Conservation (phyloP, 1,140 invertebrate genomes). For the Drosophila nikananu region DNA sequence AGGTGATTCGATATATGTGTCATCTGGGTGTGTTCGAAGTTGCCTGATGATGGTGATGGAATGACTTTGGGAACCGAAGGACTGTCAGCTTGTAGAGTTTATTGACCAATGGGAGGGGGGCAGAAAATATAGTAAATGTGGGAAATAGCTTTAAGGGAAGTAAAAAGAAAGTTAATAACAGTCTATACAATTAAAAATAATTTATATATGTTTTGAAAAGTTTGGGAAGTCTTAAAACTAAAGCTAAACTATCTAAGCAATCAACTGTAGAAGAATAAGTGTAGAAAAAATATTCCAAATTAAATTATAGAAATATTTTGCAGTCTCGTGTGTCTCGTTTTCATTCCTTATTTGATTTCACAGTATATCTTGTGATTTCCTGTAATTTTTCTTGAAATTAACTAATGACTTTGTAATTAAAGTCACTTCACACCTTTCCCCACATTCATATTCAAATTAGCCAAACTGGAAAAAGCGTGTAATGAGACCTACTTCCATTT, state of each 20-base stretch:
- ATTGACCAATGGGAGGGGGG: neutral
- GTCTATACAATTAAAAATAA: no score
- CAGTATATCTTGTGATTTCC: neutral
- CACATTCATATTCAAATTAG: slow-evolving; percentile 22
- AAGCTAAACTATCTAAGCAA: neutral
- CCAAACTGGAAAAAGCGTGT: neutral
- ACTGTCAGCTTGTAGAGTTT: neutral
- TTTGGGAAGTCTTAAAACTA: neutral
- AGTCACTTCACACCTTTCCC: neutral
- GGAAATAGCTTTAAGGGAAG: no score
- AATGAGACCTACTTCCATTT: slow-evolving; percentile 25
- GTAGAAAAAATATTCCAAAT: neutral
- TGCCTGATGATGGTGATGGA: slow-evolving; percentile 33
- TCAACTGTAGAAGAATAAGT: no score
- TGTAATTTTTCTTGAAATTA: neutral
- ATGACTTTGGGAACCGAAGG: slow-evolving; percentile 16
- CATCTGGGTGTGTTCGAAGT: slow-evolving; percentile 68
- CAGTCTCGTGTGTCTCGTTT: neutral
- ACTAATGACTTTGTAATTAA: slow-evolving; percentile 13
- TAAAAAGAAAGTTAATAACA: neutral
- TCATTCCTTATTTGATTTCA: no score
- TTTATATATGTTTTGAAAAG: neutral
- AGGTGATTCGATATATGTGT: slow-evolving; percentile 48
- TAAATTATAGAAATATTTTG: no score
- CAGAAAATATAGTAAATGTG: neutral